A percentile compares a stretch with the other conserved stretches of the same genome.
Evolutionary conservation across 2,797 vertebrate genomes (phyloP).

Genomic region (Ctenopoma multispine): DNA sequence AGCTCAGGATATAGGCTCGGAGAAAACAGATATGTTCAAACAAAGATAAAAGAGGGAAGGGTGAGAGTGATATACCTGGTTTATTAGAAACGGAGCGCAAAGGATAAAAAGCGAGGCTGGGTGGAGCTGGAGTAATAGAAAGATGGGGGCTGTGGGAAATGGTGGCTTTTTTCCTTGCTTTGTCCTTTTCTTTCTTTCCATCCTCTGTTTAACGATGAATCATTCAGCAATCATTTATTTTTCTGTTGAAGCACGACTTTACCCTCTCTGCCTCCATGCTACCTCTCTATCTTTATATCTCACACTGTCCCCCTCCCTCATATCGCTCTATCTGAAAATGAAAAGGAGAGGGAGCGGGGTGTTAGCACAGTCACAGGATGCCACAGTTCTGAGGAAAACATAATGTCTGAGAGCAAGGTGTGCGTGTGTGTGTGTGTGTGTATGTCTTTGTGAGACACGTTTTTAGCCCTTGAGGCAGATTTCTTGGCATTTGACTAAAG

Average conservation of each 20-base stretch:
- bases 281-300: constrained; percentile 55
- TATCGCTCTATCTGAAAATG: constrained; percentile 55
- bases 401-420: constrained; percentile 49
- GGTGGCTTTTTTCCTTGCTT: constrained; percentile 50
- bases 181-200: constrained; percentile 54
- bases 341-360: constrained; percentile 49
- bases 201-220: constrained; percentile 58
- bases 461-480: constrained; percentile 59
- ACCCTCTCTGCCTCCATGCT: constrained; percentile 45
- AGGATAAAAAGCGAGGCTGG: constrained; percentile 59
- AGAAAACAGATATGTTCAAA: constrained; percentile 64
- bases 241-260: constrained; percentile 46
- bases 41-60: constrained; percentile 68
- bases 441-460: constrained; percentile 9
- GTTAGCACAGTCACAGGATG: constrained; percentile 32
- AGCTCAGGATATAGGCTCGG: constrained; percentile 65
- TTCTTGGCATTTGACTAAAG: constrained; percentile 76
- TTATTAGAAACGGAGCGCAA: constrained; percentile 70
- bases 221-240: constrained; percentile 64
- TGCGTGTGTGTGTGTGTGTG: constrained; percentile 21
- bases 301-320: constrained; percentile 18
- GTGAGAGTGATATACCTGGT: constrained; percentile 60
- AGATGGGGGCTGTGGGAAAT: constrained; percentile 48
- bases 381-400: constrained; percentile 33
- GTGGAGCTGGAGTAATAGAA: constrained; percentile 62